Evolutionary conservation across 2,113 vertebrate species (phyloP).

Genomic region (Crotalus viridis): DNA sequence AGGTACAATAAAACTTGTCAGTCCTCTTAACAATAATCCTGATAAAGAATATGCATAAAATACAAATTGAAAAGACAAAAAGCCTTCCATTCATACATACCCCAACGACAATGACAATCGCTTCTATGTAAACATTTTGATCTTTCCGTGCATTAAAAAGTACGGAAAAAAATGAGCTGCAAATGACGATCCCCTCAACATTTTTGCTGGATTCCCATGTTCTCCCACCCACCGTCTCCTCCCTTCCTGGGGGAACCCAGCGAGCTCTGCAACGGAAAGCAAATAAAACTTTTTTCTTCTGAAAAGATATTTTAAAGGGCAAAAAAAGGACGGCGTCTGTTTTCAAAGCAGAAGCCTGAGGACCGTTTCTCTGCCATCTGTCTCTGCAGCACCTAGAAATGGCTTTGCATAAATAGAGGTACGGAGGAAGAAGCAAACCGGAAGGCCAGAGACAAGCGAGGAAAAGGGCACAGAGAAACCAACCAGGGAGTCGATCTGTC

Average conservation of each 20-base stretch:
- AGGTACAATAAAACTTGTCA: constrained; percentile 88
- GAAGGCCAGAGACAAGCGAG: not conserved
- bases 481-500: not conserved
- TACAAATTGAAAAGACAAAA: constrained; percentile 71
- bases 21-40: constrained; percentile 90
- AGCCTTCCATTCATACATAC: constrained; percentile 49
- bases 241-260: constrained; percentile 35
- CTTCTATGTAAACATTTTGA: constrained; percentile 45
- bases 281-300: constrained; percentile 46
- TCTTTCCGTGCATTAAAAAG: constrained; percentile 49
- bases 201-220: constrained; percentile 17
- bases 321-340: not conserved
- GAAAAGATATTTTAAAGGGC: no score
- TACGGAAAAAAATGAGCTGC: constrained; percentile 65
- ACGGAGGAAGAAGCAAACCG: constrained; percentile 9
- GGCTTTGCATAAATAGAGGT: constrained; percentile 74
- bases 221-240: not conserved
- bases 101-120: constrained; percentile 76
- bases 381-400: constrained; percentile 48
- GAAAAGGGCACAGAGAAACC: not conserved
- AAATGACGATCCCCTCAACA: constrained; percentile 61
- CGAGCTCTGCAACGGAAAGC: constrained; percentile 64
- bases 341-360: not conserved
- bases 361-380: constrained; percentile 40
- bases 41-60: constrained; percentile 89